Conservation (phyloP, 2,113 vertebrate genomes). For the Channa maculata region DNA sequence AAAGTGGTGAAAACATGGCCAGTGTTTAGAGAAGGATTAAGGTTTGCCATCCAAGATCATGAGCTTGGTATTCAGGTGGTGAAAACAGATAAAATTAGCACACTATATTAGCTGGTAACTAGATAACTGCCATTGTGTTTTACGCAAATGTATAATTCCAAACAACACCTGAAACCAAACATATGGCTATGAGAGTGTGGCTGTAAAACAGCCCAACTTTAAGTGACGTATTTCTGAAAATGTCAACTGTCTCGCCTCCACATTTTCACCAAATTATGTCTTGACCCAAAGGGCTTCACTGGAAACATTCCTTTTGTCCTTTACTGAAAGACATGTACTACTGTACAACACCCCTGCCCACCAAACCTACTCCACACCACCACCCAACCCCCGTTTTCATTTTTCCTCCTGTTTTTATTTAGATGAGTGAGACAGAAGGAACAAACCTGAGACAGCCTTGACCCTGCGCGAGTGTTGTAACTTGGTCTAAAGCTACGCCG, state of each 20-base stretch:
- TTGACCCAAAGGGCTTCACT: conserved; percentile 61
- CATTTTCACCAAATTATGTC: conserved; percentile 54
- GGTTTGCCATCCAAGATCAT: conserved; percentile 39
- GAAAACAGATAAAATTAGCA: conserved; percentile 47
- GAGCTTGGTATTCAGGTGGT: conserved; percentile 58
- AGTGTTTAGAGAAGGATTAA: conserved; percentile 71
- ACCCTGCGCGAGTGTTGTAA: conserved; percentile 85
- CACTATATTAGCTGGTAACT: conserved; percentile 18
- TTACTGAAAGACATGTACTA: conserved; percentile 53
- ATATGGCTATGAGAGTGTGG: neutral
- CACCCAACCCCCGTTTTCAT: conserved; percentile 34
- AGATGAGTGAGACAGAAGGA: conserved; percentile 77
- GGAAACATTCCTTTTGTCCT: conserved; percentile 64
- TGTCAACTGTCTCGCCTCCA: conserved; percentile 64
- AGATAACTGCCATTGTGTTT: conserved; percentile 40
- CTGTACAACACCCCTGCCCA: conserved; percentile 45
- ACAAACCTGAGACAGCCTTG: conserved; percentile 85
- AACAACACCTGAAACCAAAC: conserved; percentile 4
- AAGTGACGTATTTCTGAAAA: conserved; percentile 61
- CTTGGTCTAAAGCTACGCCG: conserved; percentile 87
- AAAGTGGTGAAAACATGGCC: conserved; percentile 63
- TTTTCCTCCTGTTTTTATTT: conserved; percentile 80
- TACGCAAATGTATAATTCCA: conserved; percentile 27
- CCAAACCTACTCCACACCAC: conserved; percentile 41
- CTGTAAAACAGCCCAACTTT: conserved; percentile 25